phyloP scores from a whole-genome alignment of 2,113 vertebrate genomes.

The Cichladusa arquata region DNA sequence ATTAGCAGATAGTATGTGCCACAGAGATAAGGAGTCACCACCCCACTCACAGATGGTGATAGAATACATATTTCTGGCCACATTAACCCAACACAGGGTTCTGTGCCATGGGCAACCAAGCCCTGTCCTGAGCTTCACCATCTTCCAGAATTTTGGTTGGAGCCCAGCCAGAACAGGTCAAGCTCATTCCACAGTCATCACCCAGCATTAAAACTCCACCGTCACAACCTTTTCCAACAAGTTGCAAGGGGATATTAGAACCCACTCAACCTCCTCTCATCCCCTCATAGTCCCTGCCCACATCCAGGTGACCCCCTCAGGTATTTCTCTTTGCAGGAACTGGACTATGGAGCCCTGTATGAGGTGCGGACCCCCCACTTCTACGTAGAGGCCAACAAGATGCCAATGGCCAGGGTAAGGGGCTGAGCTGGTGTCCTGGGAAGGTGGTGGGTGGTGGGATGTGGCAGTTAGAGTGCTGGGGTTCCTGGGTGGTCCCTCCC shows the following conservation, averaged over 20 bases:
- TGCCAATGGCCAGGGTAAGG: constrained; percentile 84
- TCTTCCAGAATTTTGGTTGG: neutral
- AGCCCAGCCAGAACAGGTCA: fast-evolving
- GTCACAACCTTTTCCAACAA: neutral
- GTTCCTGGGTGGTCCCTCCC: fast-evolving
- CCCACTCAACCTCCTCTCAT: neutral
- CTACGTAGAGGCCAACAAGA: constrained; percentile 89
- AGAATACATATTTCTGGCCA: too few relatives aligned
- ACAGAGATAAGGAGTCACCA: too few relatives aligned
- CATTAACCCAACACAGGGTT: too few relatives aligned
- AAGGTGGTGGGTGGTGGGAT: neutral
- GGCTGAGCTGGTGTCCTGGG: neutral
- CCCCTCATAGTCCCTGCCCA: neutral
- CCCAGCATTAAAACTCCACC: neutral
- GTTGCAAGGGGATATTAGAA: neutral
- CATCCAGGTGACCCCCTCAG: neutral
- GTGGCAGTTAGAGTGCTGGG: fast-evolving
- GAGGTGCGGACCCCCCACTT: constrained; percentile 86
- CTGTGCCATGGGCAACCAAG: neutral
- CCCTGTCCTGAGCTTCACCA: neutral
- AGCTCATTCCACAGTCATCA: fast-evolving
- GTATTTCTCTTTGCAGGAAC: constrained; percentile 70
- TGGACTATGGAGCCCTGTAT: constrained; percentile 85
- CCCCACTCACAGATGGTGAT: too few relatives aligned
- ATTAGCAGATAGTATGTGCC: too few relatives aligned